phyloP scores from a whole-genome alignment of 2,888 invertebrate species.

The Bursaphelenchus okinawaensis region DNA sequence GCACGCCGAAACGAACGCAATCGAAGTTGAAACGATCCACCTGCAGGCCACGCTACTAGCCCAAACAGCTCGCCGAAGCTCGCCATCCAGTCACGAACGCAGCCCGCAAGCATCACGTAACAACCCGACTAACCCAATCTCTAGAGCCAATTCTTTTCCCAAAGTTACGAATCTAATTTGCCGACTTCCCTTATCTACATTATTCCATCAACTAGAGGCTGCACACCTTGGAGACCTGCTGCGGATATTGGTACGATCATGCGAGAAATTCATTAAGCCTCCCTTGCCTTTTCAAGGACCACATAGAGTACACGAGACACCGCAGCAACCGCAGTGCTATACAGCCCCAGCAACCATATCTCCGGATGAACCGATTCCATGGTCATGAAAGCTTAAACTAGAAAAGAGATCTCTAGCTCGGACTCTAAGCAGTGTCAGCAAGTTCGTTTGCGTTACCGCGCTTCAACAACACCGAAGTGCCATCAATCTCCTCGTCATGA shows the following conservation, averaged over 20 bases:
- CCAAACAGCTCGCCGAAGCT: constrained; percentile 40
- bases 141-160: constrained; percentile 73
- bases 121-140: constrained; percentile 67
- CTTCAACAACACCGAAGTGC: constrained; percentile 17
- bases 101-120: constrained; percentile 61
- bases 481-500: constrained; percentile 25
- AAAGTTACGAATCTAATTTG: constrained; percentile 63
- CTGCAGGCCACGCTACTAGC: constrained; percentile 49
- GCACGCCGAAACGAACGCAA: constrained; percentile 38
- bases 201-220: constrained; percentile 54
- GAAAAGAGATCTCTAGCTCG: constrained; percentile 62
- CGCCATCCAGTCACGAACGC: constrained; percentile 52
- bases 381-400: constrained; percentile 50
- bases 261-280: constrained; percentile 59
- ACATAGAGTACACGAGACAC: constrained; percentile 52
- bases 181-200: constrained; percentile 54
- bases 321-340: constrained; percentile 60
- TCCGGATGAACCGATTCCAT: constrained; percentile 60
- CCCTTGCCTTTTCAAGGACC: constrained; percentile 61
- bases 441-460: constrained; percentile 59
- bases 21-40: constrained; percentile 56
- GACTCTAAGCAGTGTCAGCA: constrained; percentile 58
- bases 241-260: constrained; percentile 70
- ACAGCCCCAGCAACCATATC: constrained; percentile 59
- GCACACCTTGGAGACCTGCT: constrained; percentile 72